phyloP scores from a whole-genome alignment of 2,113 vertebrate species.

The Cyanoramphus novaezelandiae region DNA sequence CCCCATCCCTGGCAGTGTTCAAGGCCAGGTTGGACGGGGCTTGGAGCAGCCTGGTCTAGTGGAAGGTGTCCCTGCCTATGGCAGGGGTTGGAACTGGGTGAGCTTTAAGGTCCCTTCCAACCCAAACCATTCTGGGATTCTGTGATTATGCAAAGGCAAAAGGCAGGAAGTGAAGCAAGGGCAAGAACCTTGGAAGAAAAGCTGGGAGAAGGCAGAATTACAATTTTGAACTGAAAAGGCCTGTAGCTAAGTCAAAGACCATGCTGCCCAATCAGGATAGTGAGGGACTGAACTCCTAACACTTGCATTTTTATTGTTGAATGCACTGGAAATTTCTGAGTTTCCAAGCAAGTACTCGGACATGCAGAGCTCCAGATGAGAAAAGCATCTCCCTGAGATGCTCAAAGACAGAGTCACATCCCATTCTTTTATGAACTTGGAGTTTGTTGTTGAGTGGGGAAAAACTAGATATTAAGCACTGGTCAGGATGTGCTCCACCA shows the following conservation, averaged over 20 bases:
- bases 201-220: neutral
- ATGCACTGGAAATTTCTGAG: constrained; percentile 37
- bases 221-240: neutral
- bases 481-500: neutral
- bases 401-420: constrained; percentile 4
- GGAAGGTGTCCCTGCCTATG: neutral
- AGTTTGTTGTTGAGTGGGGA: neutral
- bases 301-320: neutral
- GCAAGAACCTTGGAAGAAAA: neutral
- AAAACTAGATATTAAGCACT: neutral
- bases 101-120: neutral
- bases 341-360: constrained; percentile 22
- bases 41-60: neutral
- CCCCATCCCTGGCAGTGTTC: neutral
- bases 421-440: neutral
- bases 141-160: neutral
- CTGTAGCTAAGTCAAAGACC: neutral
- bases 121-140: neutral
- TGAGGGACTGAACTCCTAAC: neutral
- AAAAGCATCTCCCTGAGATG: neutral
- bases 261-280: neutral
- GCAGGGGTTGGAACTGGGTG: neutral
- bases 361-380: neutral
- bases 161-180: neutral
- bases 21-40: neutral